These are phyloP conservation scores for Dendroctonus ponderosae DNA, from an alignment of 1,140 invertebrate species.

Conservation along the genomic window DNA sequence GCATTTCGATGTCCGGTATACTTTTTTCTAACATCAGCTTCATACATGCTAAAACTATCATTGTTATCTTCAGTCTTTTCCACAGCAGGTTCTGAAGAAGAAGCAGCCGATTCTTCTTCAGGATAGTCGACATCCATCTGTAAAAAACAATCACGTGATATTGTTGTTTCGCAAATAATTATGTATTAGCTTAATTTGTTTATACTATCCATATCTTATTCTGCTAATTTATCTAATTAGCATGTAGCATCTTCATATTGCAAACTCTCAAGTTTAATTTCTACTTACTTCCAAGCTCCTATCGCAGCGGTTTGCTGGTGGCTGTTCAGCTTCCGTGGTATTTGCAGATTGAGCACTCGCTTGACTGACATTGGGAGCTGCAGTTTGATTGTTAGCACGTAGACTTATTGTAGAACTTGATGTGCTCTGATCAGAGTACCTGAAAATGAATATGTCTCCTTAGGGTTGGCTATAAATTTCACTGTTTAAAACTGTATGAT, in stretches of 20 bases:
- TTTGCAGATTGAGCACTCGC: neutral
- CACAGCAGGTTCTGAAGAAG: constrained; percentile 10
- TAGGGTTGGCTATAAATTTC: too few species aligned
- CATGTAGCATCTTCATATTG: too few species aligned
- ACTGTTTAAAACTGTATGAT: neutral
- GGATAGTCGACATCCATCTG: constrained; percentile 32
- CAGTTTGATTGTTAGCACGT: constrained; percentile 34
- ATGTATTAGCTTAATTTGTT: too few species aligned
- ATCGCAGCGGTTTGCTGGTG: neutral
- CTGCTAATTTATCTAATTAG: too few species aligned
- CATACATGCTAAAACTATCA: constrained; percentile 33
- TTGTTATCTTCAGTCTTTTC: constrained; percentile 35
- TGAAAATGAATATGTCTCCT: neutral
- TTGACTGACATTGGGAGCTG: neutral
- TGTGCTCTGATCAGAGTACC: constrained; percentile 49
- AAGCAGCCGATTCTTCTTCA: neutral
- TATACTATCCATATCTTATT: too few species aligned
- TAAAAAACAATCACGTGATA: neutral
- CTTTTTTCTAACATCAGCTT: constrained; percentile 63
- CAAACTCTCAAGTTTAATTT: too few species aligned
- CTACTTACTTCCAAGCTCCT: constrained; percentile 12
- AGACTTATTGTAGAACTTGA: constrained; percentile 49
- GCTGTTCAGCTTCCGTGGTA: too few species aligned
- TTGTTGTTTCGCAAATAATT: neutral
- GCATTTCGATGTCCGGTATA: constrained; percentile 83